A percentile compares a stretch with the other conserved stretches of the same genome.
These are phyloP conservation scores for Drosophila pandora DNA, from an alignment of 1,140 invertebrate species.

Conservation along the genomic window DNA sequence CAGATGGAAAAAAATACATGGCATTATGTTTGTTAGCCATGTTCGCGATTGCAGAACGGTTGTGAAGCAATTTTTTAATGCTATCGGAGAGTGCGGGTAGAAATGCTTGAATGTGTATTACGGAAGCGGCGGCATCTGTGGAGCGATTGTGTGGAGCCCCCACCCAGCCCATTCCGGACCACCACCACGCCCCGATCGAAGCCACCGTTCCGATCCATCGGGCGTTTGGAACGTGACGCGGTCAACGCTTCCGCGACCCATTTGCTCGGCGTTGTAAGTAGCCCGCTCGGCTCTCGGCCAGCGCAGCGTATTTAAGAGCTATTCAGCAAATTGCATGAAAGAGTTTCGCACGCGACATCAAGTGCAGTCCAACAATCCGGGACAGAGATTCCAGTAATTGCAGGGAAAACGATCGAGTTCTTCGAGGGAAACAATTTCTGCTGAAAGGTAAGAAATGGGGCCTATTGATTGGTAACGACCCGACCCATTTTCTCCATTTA, in stretches of 20 bases:
- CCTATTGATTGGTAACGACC: constrained; percentile 30
- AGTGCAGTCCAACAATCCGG: constrained; percentile 38
- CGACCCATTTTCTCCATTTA: background rate
- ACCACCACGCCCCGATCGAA: background rate
- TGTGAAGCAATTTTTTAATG: constrained; percentile 10
- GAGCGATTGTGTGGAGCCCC: constrained; percentile 10
- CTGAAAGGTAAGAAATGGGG: constrained; percentile 59
- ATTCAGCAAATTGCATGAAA: constrained; percentile 71
- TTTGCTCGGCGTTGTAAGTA: constrained; percentile 62
- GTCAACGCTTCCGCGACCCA: constrained; percentile 76
- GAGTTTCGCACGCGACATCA: constrained; percentile 73
- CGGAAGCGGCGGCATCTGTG: constrained; percentile 23
- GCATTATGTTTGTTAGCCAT: constrained; percentile 27
- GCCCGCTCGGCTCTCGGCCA: constrained; percentile 34
- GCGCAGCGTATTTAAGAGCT: constrained; percentile 78
- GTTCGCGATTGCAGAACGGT: constrained; percentile 8
- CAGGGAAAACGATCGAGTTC: constrained; percentile 6
- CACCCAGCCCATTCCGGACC: constrained; percentile 13
- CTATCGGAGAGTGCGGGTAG: constrained; percentile 39
- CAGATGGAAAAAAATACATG: background rate
- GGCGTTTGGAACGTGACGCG: constrained; percentile 73
- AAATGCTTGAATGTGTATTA: constrained; percentile 52
- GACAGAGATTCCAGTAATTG: constrained; percentile 19
- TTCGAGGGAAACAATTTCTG: constrained; percentile 45
- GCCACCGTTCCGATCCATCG: constrained; percentile 10